phyloP scores from a whole-genome alignment of 2,797 vertebrate genomes.

The Carapus acus region DNA sequence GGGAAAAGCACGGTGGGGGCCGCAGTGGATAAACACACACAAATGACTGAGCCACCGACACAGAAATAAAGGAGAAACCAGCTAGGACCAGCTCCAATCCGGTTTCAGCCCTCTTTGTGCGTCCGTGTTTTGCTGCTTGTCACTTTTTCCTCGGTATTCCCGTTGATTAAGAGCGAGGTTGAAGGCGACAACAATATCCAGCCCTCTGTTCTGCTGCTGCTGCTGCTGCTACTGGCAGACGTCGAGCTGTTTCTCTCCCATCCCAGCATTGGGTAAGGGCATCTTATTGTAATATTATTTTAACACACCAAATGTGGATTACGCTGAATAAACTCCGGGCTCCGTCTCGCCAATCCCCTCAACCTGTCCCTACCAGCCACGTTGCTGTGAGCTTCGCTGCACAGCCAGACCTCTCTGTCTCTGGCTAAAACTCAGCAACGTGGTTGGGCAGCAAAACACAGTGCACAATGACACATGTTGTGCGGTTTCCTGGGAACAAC shows the following conservation, averaged over 20 bases:
- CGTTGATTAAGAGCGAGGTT: slow-evolving; percentile 63
- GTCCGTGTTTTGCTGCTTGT: slow-evolving; percentile 60
- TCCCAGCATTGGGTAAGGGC: too few relatives aligned
- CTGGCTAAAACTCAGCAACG: slow-evolving; percentile 71
- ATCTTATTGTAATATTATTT: slow-evolving; percentile 46
- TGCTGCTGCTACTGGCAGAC: too few relatives aligned
- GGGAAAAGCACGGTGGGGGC: slow-evolving; percentile 39
- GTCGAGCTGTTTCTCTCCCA: slow-evolving; percentile 37
- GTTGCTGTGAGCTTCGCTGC: slow-evolving; percentile 53
- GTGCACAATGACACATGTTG: slow-evolving; percentile 77
- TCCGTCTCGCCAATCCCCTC: slow-evolving; percentile 32
- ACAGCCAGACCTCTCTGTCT: slow-evolving; percentile 60
- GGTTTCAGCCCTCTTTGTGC: slow-evolving; percentile 66
- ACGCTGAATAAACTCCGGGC: slow-evolving; percentile 50
- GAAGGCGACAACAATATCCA: slow-evolving; percentile 51
- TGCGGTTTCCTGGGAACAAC: slow-evolving; percentile 80
- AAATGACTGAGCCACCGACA: slow-evolving; percentile 51
- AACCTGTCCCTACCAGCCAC: slow-evolving; percentile 44
- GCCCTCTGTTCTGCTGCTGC: slow-evolving; percentile 49
- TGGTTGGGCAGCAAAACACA: slow-evolving; percentile 77
- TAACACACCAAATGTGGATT: slow-evolving; percentile 37
- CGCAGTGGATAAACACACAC: slow-evolving; percentile 47
- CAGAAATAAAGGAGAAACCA: slow-evolving; percentile 70
- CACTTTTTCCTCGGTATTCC: slow-evolving; percentile 58
- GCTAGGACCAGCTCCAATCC: slow-evolving; percentile 74